Base-by-base conservation (phyloP, 2,113 vertebrate species). In the Pitta sordida region DNA sequence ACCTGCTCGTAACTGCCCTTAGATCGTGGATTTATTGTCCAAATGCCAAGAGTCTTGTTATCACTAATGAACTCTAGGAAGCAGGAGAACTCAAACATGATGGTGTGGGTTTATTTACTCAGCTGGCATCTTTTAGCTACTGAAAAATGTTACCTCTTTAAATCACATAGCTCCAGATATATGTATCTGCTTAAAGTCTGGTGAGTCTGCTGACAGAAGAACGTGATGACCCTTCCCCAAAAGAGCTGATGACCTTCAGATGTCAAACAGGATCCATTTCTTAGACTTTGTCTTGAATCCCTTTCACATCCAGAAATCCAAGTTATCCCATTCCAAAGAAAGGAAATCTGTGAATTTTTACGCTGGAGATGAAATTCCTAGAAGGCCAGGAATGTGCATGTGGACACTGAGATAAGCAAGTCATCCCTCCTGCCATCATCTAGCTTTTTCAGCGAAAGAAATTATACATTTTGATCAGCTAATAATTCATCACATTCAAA, bases 1-100 rank as follows among this genome's bases (percentile, higher is more conserved):
- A 53, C 69, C 59, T 75, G 59, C 70, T 52, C 79, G 36, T 15
- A 10, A 32, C 58, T 73, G 29, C 29, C 56, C 44, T 58, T 44
- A 39, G 85, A 80, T 70, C 10, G 32, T 13, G 5, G 81, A 52
- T 95, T 96, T 73, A 9, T 95, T 92, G 96, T 90, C 53, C 95
- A 98, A 97, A 96, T 95, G 95, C 92, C 97, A 95, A 48, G 71
- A 76, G 59, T 36, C 93, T 97, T 17, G 2, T 95, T 97, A 95
- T 86, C 83, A 65, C 46, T 86, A 26, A 83, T 80, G 93, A 96
- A 93, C 93, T 96, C 81, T 74, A 91, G 71, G 88, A 81, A 90
- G 93, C 41, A 62, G 81, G 56, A 93, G 56, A 83, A 75, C 62
- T 82, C 0, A 0, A 19, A 10, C 63, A 8, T 7, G 26, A 78